Percentiles rank a stretch among this genome's conserved stretches.
These are phyloP conservation scores for Psilanteris sp. DNA, from an alignment of 1,140 invertebrate species.

Conservation along the genomic window DNA sequence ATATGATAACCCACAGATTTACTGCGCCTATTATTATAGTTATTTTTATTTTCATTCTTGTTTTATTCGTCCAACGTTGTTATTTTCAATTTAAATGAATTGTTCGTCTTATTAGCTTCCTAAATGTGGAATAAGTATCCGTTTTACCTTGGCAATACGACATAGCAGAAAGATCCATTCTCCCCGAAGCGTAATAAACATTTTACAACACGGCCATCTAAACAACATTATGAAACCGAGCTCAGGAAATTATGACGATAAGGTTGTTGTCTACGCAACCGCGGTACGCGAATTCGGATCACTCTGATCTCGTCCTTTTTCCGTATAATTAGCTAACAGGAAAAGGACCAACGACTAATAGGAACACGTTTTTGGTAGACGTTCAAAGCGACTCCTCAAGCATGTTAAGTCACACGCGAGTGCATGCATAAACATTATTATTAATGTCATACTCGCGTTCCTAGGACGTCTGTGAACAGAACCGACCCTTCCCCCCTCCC, in stretches of 20 bases:
- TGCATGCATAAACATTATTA: slow-evolving; percentile 59
- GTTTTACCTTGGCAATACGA: slow-evolving; percentile 14
- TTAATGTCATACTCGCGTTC: slow-evolving; percentile 44
- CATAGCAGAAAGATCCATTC: neutral
- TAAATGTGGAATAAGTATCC: slow-evolving; percentile 22
- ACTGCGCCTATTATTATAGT: no score
- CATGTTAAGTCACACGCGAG: slow-evolving; percentile 52
- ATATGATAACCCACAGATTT: no score
- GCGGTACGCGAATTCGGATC: slow-evolving; percentile 13
- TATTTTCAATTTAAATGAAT: no score
- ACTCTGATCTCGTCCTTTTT: slow-evolving; percentile 24
- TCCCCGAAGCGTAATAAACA: slow-evolving; percentile 36
- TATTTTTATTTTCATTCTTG: no score
- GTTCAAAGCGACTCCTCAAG: slow-evolving; percentile 55
- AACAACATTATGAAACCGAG: neutral
- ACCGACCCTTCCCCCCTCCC: neutral
- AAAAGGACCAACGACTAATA: slow-evolving; percentile 36
- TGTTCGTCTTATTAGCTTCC: no score
- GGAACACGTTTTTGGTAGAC: slow-evolving; percentile 38
- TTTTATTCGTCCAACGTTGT: no score
- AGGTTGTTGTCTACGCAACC: slow-evolving; percentile 3
- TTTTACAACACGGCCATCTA: slow-evolving; percentile 28
- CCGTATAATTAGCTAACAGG: slow-evolving; percentile 44
- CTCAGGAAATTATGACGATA: slow-evolving; percentile 23
- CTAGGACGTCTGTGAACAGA: slow-evolving; percentile 21